Percentiles rank a stretch among this genome's conserved stretches.
phyloP scores from a whole-genome alignment of 2,113 vertebrate genomes.

The Bothrops jararaca region DNA sequence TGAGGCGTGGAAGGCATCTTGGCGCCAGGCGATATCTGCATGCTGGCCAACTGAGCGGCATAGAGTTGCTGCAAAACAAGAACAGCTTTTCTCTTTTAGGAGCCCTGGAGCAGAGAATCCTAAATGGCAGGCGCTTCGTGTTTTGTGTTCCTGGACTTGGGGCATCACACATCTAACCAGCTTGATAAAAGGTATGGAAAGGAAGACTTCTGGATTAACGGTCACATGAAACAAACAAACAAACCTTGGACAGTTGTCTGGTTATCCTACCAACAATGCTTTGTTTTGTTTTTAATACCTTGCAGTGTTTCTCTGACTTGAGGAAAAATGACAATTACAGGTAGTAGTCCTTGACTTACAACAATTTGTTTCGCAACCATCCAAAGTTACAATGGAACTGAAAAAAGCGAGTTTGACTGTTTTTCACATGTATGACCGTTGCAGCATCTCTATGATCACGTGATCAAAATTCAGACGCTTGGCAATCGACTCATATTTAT shows the following conservation, averaged over 20 bases:
- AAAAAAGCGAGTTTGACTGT: neutral
- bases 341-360: neutral
- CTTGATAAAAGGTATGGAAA: neutral
- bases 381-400: neutral
- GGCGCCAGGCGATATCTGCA: constrained; percentile 98
- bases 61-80: constrained; percentile 93
- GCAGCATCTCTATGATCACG: neutral
- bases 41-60: constrained; percentile 97
- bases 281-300: neutral
- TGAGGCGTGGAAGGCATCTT: constrained; percentile 96
- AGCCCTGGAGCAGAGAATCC: neutral
- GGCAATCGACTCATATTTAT: neutral
- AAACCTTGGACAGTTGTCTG: neutral
- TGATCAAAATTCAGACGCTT: neutral
- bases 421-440: neutral
- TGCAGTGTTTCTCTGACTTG: neutral
- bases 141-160: neutral
- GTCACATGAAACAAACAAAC: neutral
- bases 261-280: neutral
- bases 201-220: neutral
- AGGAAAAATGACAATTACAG: neutral
- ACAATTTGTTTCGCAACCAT: neutral
- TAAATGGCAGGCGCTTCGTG: neutral
- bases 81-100: constrained; percentile 53
- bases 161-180: neutral